Conservation (phyloP, 2,113 vertebrate genomes). For the Tragelaphus imberbis region DNA sequence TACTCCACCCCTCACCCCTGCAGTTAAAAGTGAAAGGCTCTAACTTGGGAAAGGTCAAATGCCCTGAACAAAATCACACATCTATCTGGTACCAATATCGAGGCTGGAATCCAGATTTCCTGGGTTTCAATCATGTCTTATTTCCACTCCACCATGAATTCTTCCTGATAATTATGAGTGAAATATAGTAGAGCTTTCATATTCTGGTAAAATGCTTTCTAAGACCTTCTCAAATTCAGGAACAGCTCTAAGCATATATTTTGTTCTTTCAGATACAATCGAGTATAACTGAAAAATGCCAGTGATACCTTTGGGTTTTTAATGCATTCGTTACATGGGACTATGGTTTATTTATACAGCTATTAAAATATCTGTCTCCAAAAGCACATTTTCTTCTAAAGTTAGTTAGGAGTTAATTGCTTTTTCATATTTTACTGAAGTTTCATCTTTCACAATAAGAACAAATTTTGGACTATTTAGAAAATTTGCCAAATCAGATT, state of each 20-base stretch:
- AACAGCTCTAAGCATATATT: not conserved
- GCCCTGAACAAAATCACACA: not conserved
- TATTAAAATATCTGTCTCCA: constrained; percentile 51
- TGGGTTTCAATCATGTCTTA: not conserved
- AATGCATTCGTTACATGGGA: not conserved
- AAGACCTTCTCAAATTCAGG: not conserved
- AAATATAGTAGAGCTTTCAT: not conserved
- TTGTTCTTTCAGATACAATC: not conserved
- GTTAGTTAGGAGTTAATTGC: constrained; percentile 59
- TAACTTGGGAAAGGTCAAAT: not conserved
- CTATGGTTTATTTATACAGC: constrained; percentile 48
- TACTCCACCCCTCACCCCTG: accelerated
- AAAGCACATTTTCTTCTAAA: constrained; percentile 51
- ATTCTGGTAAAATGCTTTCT: not conserved
- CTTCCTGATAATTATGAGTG: not conserved
- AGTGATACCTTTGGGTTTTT: constrained; percentile 18
- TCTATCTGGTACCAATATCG: not conserved
- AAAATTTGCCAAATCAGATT: constrained; percentile 63
- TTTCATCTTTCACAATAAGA: constrained; percentile 58
- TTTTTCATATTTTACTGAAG: constrained; percentile 62
- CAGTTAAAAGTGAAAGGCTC: not conserved
- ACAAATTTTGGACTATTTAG: constrained; percentile 59
- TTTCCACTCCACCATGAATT: not conserved
- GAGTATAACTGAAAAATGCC: not conserved
- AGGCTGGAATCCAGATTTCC: not conserved